phyloP scores from a whole-genome alignment of 2,113 vertebrate genomes.

The Pluvialis apricaria region DNA sequence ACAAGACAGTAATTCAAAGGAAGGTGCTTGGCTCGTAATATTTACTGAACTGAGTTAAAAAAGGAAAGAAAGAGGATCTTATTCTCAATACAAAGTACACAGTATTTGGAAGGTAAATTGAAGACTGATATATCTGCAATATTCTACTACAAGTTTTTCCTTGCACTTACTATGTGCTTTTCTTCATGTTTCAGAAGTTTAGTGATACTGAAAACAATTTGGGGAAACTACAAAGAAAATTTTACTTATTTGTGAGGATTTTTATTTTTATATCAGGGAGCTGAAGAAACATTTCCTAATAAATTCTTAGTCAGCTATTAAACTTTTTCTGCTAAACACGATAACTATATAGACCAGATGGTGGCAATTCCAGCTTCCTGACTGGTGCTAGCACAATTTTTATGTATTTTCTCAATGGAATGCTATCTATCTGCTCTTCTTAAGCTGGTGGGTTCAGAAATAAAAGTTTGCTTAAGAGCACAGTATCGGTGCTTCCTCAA shows the following conservation, averaged over 20 bases:
- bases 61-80: not conserved
- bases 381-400: not conserved
- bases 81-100: not conserved
- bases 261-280: not conserved
- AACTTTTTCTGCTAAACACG: not conserved
- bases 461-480: not conserved
- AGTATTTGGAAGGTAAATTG: not conserved
- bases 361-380: slow-evolving; percentile 3
- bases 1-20: slow-evolving; percentile 20
- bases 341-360: not conserved
- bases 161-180: not conserved
- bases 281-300: not conserved
- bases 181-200: not conserved
- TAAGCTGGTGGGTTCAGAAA: not conserved
- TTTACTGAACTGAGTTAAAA: not conserved
- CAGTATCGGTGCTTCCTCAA: not conserved
- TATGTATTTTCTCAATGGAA: not conserved
- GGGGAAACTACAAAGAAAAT: not conserved
- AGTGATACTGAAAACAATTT: not conserved
- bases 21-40: not conserved
- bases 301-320: not conserved
- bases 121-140: not conserved
- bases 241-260: not conserved
- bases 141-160: not conserved
- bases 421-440: not conserved